Base-by-base conservation (phyloP, 1,140 invertebrate genomes). In the Stegodyphus dumicola region DNA sequence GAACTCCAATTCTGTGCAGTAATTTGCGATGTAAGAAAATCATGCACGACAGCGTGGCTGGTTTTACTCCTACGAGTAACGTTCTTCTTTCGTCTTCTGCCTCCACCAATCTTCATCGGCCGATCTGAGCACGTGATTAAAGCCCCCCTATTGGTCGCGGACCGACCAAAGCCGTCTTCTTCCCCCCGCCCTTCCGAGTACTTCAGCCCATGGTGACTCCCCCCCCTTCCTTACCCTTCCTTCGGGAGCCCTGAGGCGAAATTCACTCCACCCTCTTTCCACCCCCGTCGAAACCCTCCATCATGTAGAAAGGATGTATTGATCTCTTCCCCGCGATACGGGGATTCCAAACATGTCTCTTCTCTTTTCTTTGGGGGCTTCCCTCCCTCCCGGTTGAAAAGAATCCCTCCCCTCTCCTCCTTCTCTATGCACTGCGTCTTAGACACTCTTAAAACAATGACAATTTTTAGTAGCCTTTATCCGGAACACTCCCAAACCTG, bases 81-180 rank as follows among this genome's bases (percentile, higher is more conserved):
- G 33, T 80, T 60, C 56, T 48, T 11, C 33, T 70, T 11, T 48
- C 67, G n/a, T 76, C 17, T 7, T 51, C 48, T 54, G 65, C 51
- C 78, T 80, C 78, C 53, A 73, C 78, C 78, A 80, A 80, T 80
- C 78, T 80, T 80, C 78, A 80, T 80, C 78, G 78, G 78, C 52
- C 69, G 66, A 80, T 69, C 78, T 80, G 78, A 73, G 78, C 78
- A 80, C 78, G 69, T 80, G 78, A 80, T 80, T 80, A 80, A 80
- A 80, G 78, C 78, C 78, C 78, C 78, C 51, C 78, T 80, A 80
- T 80, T 80, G 78, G 78, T 80, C 78, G 78, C 53, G 66, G 67
- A 56, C 67, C 78, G 78, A 80, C 78, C 78, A 80, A 80, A 80
- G 78, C 66, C 77, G 13, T 73, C 53, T 60, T 10, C 66, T 52